Evolutionary conservation across 2,113 vertebrate species (phyloP).

Genomic region (Eidolon helvum): DNA sequence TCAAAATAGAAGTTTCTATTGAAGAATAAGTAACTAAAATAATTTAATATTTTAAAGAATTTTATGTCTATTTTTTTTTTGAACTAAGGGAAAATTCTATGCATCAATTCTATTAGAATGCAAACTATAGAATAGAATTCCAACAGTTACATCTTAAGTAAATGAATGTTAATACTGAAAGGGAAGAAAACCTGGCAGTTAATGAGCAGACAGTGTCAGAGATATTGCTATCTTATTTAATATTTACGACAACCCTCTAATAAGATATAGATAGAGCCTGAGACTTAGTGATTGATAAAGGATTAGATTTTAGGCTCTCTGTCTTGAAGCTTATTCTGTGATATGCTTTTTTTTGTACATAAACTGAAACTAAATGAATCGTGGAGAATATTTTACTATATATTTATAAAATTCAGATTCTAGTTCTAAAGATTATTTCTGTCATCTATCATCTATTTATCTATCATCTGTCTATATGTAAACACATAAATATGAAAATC

Average conservation of each 20-base stretch:
- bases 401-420: neutral
- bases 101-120: neutral
- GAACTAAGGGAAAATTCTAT: neutral
- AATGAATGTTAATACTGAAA: neutral
- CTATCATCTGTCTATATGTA: neutral
- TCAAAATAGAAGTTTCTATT: neutral
- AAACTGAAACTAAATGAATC: neutral
- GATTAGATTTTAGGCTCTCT: neutral
- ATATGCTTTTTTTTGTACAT: neutral
- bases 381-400: neutral
- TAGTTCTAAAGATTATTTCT: neutral
- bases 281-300: neutral
- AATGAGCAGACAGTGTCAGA: neutral
- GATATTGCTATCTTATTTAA: neutral
- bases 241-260: neutral
- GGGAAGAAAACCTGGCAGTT: neutral
- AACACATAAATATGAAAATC: neutral
- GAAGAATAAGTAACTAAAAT: neutral
- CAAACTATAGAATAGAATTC: neutral
- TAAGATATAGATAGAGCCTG: neutral
- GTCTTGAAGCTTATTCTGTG: neutral
- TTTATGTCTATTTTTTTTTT: neutral
- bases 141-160: neutral
- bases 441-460: neutral
- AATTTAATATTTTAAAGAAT: neutral